Percentiles rank a stretch among this genome's conserved stretches.
Evolutionary conservation across 1,140 invertebrate species (phyloP).

Genomic region (Euschistus heros): DNA sequence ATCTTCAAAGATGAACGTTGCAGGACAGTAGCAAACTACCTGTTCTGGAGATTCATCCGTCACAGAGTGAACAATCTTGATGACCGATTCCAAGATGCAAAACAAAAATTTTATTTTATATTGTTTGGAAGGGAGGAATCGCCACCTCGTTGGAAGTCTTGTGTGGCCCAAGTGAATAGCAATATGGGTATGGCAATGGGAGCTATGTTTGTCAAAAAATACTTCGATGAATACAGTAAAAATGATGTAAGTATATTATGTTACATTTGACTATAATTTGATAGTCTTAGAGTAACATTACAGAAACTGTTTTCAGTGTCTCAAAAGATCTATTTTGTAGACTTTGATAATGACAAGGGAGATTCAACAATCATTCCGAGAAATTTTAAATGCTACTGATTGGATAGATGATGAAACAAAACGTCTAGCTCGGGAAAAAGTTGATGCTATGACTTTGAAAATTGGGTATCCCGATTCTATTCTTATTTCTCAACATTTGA

Average conservation of each 20-base stretch:
- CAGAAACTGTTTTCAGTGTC: too few species aligned
- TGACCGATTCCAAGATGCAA: conserved; percentile 53
- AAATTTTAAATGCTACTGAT: conserved; percentile 52
- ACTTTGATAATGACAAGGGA: conserved; percentile 76
- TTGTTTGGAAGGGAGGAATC: conserved; percentile 62
- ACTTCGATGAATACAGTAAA: conserved; percentile 76
- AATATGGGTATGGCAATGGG: conserved; percentile 74
- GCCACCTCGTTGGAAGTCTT: conserved; percentile 70
- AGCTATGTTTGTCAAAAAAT: conserved; percentile 72
- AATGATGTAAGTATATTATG: conserved; percentile 45
- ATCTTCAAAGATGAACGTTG: conserved; percentile 11
- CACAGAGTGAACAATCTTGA: conserved; percentile 78
- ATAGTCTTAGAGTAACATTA: too few species aligned
- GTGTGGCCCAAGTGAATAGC: conserved; percentile 68
- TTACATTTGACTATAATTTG: too few species aligned
- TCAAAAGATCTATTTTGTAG: conserved; percentile 35
- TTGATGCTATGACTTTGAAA: conserved; percentile 67
- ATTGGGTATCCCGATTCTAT: conserved; percentile 87
- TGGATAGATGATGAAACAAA: conserved; percentile 82
- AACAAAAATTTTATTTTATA: conserved; percentile 55
- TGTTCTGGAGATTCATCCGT: conserved; percentile 78
- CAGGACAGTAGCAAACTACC: conserved; percentile 49
- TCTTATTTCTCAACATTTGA: conserved; percentile 53
- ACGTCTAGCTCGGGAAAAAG: conserved; percentile 64
- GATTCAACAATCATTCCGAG: conserved; percentile 64